phyloP scores from a whole-genome alignment of 2,888 invertebrate species.

The Caenorhabditis sp. region DNA sequence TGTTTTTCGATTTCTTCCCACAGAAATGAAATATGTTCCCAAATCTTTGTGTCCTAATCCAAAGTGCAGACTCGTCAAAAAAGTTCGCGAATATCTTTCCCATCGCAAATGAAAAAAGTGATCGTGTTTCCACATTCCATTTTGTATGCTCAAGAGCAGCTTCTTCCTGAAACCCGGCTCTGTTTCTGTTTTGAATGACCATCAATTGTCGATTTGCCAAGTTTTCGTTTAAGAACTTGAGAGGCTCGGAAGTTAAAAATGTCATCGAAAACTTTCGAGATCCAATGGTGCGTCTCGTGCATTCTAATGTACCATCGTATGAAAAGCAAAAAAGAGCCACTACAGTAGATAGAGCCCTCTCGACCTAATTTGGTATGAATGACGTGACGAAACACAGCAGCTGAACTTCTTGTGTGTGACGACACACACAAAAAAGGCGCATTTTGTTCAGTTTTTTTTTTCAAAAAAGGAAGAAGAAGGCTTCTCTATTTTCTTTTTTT shows the following conservation, averaged over 20 bases:
- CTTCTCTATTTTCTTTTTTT: constrained; percentile 13
- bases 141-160: constrained; percentile 5
- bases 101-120: constrained; percentile 26
- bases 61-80: constrained; percentile 7
- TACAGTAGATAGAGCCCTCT: constrained; percentile 26
- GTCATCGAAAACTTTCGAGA: neutral
- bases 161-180: constrained; percentile 49
- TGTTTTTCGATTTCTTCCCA: constrained; percentile 28
- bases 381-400: constrained; percentile 55
- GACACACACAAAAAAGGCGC: constrained; percentile 30
- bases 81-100: constrained; percentile 25
- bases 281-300: no score
- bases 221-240: neutral
- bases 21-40: constrained; percentile 8
- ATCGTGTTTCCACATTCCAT: constrained; percentile 57
- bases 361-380: constrained; percentile 58
- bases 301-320: neutral
- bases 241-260: neutral
- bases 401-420: constrained; percentile 50
- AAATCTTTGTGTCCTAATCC: constrained; percentile 31
- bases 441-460: constrained; percentile 38
- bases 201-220: constrained; percentile 59
- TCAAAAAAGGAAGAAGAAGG: neutral
- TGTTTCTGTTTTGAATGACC: constrained; percentile 37
- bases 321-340: constrained; percentile 9